Conservation (phyloP, 1,140 invertebrate genomes). For the Lepidurus apus region DNA sequence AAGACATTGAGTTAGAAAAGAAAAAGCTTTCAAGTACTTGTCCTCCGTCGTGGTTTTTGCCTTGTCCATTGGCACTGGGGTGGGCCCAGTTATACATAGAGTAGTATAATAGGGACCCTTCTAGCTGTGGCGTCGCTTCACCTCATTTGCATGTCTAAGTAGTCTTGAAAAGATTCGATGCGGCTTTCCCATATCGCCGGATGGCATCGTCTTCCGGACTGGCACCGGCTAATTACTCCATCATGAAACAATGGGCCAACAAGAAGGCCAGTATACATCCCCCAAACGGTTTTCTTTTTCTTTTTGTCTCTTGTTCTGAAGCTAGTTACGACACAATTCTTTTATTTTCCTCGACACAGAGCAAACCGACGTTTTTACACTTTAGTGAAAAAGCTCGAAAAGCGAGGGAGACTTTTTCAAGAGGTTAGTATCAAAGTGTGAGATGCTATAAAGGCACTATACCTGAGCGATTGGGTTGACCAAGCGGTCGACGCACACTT, state of each 20-base stretch:
- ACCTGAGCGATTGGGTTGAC: conserved; percentile 20
- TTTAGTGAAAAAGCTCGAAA: neutral
- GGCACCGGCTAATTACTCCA: conserved; percentile 13
- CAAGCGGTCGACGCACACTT: conserved; percentile 14
- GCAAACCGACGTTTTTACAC: neutral
- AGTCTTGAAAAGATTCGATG: neutral
- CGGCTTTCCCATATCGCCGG: neutral
- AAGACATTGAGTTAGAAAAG: neutral
- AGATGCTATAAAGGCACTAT: conserved; percentile 17
- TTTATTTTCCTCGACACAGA: neutral
- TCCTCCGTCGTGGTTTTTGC: neutral
- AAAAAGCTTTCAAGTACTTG: conserved; percentile 16
- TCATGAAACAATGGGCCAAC: neutral
- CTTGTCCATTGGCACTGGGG: neutral
- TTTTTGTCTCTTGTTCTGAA: neutral
- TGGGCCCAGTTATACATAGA: neutral
- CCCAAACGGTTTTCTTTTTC: neutral
- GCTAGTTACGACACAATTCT: neutral
- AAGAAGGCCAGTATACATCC: neutral
- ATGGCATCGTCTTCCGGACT: conserved; percentile 20
- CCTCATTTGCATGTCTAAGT: conserved; percentile 14
- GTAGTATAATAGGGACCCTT: neutral
- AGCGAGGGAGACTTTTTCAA: conserved; percentile 2
- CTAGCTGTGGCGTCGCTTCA: neutral
- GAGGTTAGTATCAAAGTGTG: neutral